These are phyloP conservation scores for Andinoacara biseriatus DNA, from an alignment of 2,113 vertebrate genomes.

Conservation along the genomic window DNA sequence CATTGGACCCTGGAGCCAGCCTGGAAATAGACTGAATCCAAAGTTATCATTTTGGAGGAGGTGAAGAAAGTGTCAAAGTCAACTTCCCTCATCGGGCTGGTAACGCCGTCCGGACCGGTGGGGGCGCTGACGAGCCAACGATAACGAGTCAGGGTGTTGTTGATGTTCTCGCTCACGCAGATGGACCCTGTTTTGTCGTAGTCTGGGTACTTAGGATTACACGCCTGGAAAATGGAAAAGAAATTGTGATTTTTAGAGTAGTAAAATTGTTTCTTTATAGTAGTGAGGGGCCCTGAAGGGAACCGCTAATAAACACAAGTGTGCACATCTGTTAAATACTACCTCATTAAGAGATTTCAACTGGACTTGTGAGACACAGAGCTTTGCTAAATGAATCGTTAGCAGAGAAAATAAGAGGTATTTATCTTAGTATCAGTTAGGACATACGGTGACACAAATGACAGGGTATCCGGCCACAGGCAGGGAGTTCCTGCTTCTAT, in stretches of 20 bases:
- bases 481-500: constrained; percentile 67
- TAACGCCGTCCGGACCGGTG: constrained; percentile 86
- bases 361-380: background rate
- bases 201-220: constrained; percentile 91
- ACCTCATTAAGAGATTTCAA: constrained; percentile 19
- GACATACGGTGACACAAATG: constrained; percentile 92
- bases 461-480: constrained; percentile 91
- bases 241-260: background rate
- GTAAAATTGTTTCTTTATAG: background rate
- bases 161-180: constrained; percentile 91
- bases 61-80: constrained; percentile 97
- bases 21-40: constrained; percentile 97
- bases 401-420: background rate
- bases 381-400: constrained; percentile 12
- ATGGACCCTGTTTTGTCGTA: constrained; percentile 92
- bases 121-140: constrained; percentile 94
- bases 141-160: constrained; percentile 90
- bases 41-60: constrained; percentile 91
- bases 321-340: constrained; percentile 10
- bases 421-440: background rate
- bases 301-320: background rate
- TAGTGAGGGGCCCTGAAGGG: background rate
- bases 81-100: constrained; percentile 91
- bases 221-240: constrained; percentile 82
- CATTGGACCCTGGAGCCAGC: constrained; percentile 93